Base-by-base conservation (phyloP, 2,888 invertebrate genomes). In the Aleiodes testaceus region DNA sequence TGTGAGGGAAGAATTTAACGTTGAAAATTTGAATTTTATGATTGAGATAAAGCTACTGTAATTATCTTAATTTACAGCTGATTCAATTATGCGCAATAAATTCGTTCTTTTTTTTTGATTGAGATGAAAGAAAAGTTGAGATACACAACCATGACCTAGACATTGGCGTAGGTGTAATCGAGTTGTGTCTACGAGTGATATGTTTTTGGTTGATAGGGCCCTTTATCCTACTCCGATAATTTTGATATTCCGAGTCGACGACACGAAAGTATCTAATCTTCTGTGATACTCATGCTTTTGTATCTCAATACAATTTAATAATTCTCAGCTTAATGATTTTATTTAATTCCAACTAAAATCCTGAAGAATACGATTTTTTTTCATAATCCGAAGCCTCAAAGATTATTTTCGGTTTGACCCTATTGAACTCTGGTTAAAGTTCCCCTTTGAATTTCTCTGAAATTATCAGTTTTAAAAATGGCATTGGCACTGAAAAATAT, bases 81-180 rank as follows among this genome's bases (percentile, higher is more conserved):
- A 59, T 59, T 59, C 18, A 26, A 59, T 59, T 59, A 59, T 1
- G 14, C 1, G 18, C 30, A 59, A 59, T 59, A 42, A 59, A 30
- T 30, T 55, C 42, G 12, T 11, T 53, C 26, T 55, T n/a, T 36
- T 9, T 36, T 44, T 30, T 30, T 12, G 59, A 67, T 45, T 44
- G 11, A 55, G 7, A 45, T 65, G 20, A 22, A 44, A 70, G 12
- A 7, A 36, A 53, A 26, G 53, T 53, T 6, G 45, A 59, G 18
- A 53, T 50, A 64, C 42, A 20, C 63, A 78, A 79, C 83, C 85
- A 75, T 85, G 85, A 86, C 85, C 85, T 82, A 85, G 84, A 74
- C 79, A 80, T 79, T 75, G 78, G 80, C 82, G 70, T 78, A 79
- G 77, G 79, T 79, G 78, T 82, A 86, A 85, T 84, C 85, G 79